Base-by-base conservation (phyloP, 2,888 invertebrate genomes). In the Neria commutata region DNA sequence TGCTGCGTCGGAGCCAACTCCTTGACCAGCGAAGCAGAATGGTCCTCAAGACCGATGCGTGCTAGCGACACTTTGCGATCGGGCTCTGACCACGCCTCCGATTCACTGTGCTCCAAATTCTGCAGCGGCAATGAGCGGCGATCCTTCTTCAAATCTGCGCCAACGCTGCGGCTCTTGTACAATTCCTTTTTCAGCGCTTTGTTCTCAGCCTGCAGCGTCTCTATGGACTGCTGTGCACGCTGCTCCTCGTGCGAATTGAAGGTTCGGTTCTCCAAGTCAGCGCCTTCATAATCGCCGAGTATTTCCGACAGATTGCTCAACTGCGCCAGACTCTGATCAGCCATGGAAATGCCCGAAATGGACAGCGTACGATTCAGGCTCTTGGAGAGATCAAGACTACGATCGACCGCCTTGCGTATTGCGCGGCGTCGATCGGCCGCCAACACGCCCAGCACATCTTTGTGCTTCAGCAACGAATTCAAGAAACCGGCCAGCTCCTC, bases 1-100 rank as follows among this genome's bases (percentile, higher is more conserved):
- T 67, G 51, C 1, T 62, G 50, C 16, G 46, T 53, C 11, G 54
- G 58, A 26, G 58, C 56, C 11, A 53, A 21, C 2, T 55, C 56
- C 21, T 53, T 49, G 2, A 62, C 66, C 51, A 70, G 50, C 16
- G 61, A 42, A 3, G 64, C 60, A 2, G 73, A 71, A 21, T 78
- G 79, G 51, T 86, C 86, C 54, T 84, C 84, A 2, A 89, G 73
- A 0, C 93, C 93, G 23, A 94, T 92, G 63, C 94, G 86, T 0
- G 91, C 92, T 61, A 89, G 81, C 0, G 93, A 93, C 2, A 94
- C 92, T 60, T 87, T 88, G 47, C 92, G 85, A 75, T 94, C 94
- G 0, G 94, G 93, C 74, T 94, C 94, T 0, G 93, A 93, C 89
- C 93, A 94, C 29, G 91, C 88, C 76, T 94, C 94, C 0, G 92